Evolutionary conservation across 2,113 vertebrate genomes (phyloP).

Genomic region (Prinia subflava): DNA sequence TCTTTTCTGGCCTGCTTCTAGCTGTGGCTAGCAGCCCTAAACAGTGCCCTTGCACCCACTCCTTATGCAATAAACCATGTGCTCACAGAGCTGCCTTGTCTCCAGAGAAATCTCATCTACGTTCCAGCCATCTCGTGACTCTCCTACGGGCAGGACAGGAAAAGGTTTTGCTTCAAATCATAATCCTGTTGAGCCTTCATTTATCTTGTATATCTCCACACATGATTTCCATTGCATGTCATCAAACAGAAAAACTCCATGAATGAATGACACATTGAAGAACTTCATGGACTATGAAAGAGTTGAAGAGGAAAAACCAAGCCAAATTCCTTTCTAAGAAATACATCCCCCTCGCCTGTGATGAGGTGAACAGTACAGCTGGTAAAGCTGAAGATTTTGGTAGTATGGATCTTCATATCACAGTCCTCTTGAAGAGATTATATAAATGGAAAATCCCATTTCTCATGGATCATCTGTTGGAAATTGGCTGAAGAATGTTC

Average conservation of each 20-base stretch:
- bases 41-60: too few species aligned
- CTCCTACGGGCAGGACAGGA: too few species aligned
- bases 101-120: too few species aligned
- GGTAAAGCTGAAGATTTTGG: not conserved
- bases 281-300: not conserved
- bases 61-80: too few species aligned
- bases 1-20: too few species aligned
- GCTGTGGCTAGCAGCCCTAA: too few species aligned
- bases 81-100: too few species aligned
- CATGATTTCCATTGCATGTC: not conserved
- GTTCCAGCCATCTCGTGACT: too few species aligned
- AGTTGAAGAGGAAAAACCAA: not conserved
- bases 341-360: not conserved
- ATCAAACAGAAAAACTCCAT: not conserved
- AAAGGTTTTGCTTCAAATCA: not conserved
- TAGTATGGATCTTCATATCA: not conserved
- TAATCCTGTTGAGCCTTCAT: not conserved
- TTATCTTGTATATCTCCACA: not conserved
- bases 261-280: not conserved
- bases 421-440: not conserved
- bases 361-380: too few species aligned
- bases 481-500: not conserved
- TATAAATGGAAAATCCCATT: not conserved
- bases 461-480: not conserved
- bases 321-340: not conserved